A percentile compares a stretch with the other conserved stretches of the same genome.
These are phyloP conservation scores for Psittacula echo DNA, from an alignment of 2,797 vertebrate genomes.

Conservation along the genomic window DNA sequence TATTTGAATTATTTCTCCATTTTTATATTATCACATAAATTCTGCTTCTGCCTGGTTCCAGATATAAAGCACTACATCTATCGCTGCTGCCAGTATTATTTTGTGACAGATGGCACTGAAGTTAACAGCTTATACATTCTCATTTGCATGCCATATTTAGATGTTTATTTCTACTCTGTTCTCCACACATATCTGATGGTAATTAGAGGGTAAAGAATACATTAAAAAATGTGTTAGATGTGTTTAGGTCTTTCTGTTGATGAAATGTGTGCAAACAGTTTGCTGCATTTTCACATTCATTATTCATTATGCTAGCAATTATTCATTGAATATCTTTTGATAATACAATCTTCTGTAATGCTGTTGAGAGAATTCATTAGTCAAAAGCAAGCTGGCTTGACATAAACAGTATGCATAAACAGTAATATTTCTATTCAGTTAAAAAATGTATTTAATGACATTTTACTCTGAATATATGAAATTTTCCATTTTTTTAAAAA, in stretches of 20 bases:
- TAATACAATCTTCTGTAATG: not conserved
- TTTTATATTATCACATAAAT: not conserved
- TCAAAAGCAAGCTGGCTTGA: not conserved
- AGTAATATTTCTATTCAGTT: not conserved
- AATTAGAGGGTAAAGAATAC: not conserved
- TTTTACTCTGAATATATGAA: not conserved
- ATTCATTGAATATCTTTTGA: not conserved
- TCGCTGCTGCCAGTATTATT: not conserved
- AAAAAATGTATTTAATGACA: not conserved
- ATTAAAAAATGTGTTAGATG: not conserved
- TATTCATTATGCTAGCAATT: not conserved
- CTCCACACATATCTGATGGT: not conserved
- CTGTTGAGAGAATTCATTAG: not conserved
- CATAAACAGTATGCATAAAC: not conserved
- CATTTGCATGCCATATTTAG: not conserved
- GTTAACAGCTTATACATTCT: not conserved
- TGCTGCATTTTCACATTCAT: not conserved
- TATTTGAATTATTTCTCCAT: not conserved
- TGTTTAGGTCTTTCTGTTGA: not conserved
- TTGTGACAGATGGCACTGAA: not conserved
- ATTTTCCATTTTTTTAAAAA: not conserved
- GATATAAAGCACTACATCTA: not conserved
- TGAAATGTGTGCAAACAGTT: not conserved
- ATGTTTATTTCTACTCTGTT: not conserved
- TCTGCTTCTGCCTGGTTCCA: not conserved